Evolutionary conservation across 2,113 vertebrate species (phyloP), one percentile per base, ranked within the genome.

Genomic region (Lepus timidus): DNA sequence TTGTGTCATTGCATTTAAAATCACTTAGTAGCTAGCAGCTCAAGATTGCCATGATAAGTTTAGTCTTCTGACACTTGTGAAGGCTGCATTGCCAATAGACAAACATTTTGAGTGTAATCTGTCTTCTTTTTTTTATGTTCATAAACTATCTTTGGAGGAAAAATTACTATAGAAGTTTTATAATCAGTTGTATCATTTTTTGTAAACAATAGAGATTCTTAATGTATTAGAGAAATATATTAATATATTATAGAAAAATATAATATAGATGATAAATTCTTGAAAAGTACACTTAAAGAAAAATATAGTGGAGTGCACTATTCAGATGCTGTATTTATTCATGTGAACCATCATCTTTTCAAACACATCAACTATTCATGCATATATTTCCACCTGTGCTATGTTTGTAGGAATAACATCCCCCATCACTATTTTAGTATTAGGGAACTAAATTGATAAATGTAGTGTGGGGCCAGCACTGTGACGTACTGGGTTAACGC

Each of bases 221-320:
- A 49, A 67, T 49, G 27, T 87, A 52, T 51, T 27, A 76, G 68
- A 86, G 65, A 23, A 65, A 85, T 81, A 76, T 61, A 16, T 25
- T 83, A 49, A 67, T 49, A n/a, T 87, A 52, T 51, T 27, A 76
- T 76, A 86, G 65, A 23, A 65, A 85, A 86, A 88, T 68, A 88
- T 20, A 76, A 6, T 3, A 62, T 88, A 27, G 39, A 52, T 80
- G n/a, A 94, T 92, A 88, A 88, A 76, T 78, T 70, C 75, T 61
- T 82, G 19, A 82, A 82, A 74, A 91, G 31, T 75, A 61, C 9
- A 67, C 31, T 91, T 91, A 84, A 90, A 90, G 78, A 61, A 82
- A 88, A 88, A 75, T 92, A 81, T 10, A 20, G 39, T 39, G n/a
- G 52, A 91, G 8, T 20, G 16, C 9, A 17, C 62, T 85, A 6